Evolutionary conservation across 92 coral and sea anemone species (phyloP).

Genomic region (Zoanthus solanderi): DNA sequence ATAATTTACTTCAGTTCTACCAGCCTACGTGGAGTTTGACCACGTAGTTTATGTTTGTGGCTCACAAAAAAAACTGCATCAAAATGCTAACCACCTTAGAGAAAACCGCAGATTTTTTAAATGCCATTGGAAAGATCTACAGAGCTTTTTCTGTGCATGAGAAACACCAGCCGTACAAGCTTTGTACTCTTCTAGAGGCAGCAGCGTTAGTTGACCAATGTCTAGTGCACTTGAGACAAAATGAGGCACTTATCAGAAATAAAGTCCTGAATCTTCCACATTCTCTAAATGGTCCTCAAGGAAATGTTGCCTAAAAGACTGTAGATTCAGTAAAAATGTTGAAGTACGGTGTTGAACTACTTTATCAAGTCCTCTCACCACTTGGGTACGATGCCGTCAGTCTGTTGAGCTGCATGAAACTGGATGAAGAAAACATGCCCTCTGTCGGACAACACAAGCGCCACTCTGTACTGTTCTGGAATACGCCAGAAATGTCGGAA

Average conservation of each 20-base stretch:
- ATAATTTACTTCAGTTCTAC: not conserved
- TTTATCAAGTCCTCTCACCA: conserved; percentile 4
- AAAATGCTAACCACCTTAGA: conserved; percentile 4
- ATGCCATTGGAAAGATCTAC: conserved; percentile 13
- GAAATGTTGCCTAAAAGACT: not conserved
- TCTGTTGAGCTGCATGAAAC: not conserved
- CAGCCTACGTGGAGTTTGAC: conserved; percentile 56
- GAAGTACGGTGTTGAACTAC: not conserved
- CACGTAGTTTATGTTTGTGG: conserved; percentile 53
- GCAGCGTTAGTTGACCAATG: not conserved
- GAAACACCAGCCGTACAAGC: conserved; percentile 8
- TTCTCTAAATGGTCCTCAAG: too few species aligned
- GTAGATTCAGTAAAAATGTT: conserved; percentile 41
- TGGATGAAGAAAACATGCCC: too few species aligned
- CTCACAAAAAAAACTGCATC: conserved; percentile 42
- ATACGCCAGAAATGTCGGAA: too few species aligned
- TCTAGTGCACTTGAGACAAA: conserved; percentile 3
- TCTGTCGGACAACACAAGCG: too few species aligned
- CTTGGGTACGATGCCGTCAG: conserved; percentile 18
- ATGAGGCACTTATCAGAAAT: conserved; percentile 6
- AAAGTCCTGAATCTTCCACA: conserved; percentile 21
- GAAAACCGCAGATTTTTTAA: conserved; percentile 24
- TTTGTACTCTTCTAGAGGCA: conserved; percentile 15
- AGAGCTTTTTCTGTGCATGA: conserved; percentile 9
- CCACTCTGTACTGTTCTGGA: too few species aligned